Base-by-base conservation (phyloP, 2,797 vertebrate genomes). In the Clarias fuscus region DNA sequence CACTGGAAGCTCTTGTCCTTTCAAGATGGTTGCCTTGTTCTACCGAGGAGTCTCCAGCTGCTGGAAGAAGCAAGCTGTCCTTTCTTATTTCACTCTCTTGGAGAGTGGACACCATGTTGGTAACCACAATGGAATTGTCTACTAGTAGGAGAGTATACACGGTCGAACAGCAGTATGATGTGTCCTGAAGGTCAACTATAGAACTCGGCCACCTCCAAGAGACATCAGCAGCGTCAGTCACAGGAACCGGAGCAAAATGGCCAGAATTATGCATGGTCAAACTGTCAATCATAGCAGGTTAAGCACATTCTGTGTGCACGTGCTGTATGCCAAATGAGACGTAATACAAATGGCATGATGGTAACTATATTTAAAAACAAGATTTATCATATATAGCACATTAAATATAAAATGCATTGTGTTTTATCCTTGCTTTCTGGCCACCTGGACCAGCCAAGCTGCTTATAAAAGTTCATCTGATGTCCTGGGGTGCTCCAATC, bases 1-100 rank as follows among this genome's bases (percentile, higher is more conserved):
- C 87, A 92, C 88, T 90, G 88, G 89, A 94, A 92, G 90, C 92
- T 93, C 91, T 91, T 80, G 85, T 86, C 87, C 88, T 87, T 90
- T 85, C 84, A 86, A 87, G 88, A 90, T 89, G 87, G 86, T 87
- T 75, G 85, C 86, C 70, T 82, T 86, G 88, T 88, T 76, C 58
- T 86, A 85, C 79, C 59, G 62, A 88, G 86, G 81, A 89, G 67
- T 83, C 85, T 90, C 83, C 85, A 81, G 85, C 64, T 77, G 81
- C 86, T 84, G 73, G 73, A 70, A 72, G 62, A 86, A 85, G 82
- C 86, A 86, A 85, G 82, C 86, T 85, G 83, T 81, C 77, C 86
- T 84, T 89, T 88, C 84, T 88, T 80, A 91, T 90, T 89, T 88
- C 80, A 73, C 84, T 89, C 85, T 77, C 82, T 65, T 85, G 89